A percentile compares a stretch with the other conserved stretches of the same genome.
Conservation (phyloP, 2,113 vertebrate species). For the Otolemur garnettii region DNA sequence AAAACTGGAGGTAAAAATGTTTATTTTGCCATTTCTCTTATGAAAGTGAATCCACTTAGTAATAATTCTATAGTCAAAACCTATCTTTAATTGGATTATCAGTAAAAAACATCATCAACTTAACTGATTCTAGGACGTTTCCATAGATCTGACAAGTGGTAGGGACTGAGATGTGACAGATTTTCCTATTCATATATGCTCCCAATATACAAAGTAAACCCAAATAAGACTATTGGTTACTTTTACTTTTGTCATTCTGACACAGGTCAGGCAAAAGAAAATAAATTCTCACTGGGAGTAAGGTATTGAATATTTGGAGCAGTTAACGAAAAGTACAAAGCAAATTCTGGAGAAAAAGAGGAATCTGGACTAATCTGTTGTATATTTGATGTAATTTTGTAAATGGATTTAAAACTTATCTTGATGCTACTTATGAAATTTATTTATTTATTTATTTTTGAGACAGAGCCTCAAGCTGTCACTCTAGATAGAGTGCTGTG, state of each 20-base stretch:
- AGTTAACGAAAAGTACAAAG: background rate
- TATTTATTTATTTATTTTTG: too few species aligned
- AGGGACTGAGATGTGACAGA: background rate
- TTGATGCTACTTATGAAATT: background rate
- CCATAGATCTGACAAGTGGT: background rate
- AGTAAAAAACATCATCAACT: background rate
- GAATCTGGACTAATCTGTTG: background rate
- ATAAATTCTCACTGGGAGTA: background rate
- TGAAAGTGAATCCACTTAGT: background rate
- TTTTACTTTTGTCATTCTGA: background rate
- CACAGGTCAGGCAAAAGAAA: background rate
- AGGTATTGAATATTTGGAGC: background rate
- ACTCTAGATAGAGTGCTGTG: too few species aligned
- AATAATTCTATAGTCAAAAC: conserved; percentile 3
- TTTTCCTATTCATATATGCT: background rate
- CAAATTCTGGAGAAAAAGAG: background rate
- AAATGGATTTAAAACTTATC: background rate
- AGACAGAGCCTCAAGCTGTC: too few species aligned
- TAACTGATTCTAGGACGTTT: conserved; percentile 43
- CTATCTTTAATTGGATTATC: background rate
- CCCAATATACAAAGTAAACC: background rate
- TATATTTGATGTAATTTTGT: background rate
- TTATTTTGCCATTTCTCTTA: background rate
- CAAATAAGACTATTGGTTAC: background rate
- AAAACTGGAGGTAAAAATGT: background rate